These are phyloP conservation scores for Holothuria scabra DNA, from an alignment of 53 echinoderm and acorn worm genomes.

Conservation along the genomic window DNA sequence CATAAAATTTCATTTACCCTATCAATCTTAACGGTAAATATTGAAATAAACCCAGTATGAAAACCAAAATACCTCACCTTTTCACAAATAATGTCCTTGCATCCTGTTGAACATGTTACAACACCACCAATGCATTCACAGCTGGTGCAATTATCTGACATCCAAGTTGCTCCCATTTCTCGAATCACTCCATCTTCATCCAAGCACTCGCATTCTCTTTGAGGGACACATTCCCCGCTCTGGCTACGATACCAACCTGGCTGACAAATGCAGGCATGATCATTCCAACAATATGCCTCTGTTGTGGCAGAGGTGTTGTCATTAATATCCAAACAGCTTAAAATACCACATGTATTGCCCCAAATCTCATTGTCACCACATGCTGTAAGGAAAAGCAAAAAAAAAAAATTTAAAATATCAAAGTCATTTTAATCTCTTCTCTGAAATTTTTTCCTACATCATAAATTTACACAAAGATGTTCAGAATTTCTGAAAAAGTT, in stretches of 20 bases:
- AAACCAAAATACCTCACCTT: slow-evolving; percentile 30
- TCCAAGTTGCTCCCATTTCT: slow-evolving; percentile 57
- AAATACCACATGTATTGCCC: slow-evolving; percentile 55
- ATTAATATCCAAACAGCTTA: slow-evolving; percentile 48
- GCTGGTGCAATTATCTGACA: slow-evolving; percentile 59
- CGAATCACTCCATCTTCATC: slow-evolving; percentile 63
- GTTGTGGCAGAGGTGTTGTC: not conserved
- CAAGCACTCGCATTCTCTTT: slow-evolving; percentile 70
- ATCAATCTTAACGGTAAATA: no score
- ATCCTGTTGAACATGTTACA: slow-evolving; percentile 55
- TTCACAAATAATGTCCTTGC: slow-evolving; percentile 63
- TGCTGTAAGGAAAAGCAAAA: slow-evolving; percentile 16
- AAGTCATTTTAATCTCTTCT: no score
- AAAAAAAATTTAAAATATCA: no score
- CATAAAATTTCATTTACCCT: no score
- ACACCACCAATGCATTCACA: slow-evolving; percentile 67
- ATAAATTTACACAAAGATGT: no score
- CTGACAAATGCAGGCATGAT: slow-evolving; percentile 35
- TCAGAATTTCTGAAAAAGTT: no score
- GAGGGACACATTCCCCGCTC: slow-evolving; percentile 60
- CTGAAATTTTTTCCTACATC: no score
- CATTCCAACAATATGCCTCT: slow-evolving; percentile 34
- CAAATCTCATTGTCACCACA: slow-evolving; percentile 75
- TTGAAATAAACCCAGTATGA: no score
- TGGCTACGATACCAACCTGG: slow-evolving; percentile 70